Evolutionary conservation across 2,888 invertebrate genomes (phyloP).

Genomic region (Rhagophthalmus giganteus): DNA sequence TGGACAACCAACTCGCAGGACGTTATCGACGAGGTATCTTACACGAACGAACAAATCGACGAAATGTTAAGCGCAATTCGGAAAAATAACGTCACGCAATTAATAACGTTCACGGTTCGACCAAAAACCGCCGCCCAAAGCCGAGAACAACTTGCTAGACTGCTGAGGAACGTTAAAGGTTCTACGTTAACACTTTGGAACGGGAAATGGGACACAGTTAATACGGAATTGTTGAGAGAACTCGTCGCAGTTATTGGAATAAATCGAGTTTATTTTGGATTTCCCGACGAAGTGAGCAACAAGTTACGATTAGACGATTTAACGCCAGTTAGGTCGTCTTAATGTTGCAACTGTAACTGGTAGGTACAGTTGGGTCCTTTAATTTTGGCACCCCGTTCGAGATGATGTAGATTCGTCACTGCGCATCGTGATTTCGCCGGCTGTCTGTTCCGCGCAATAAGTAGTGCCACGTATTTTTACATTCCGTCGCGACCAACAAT

Average conservation of each 20-base stretch:
- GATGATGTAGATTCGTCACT: too few species aligned
- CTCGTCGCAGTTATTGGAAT: slow-evolving; percentile 70
- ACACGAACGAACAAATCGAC: slow-evolving; percentile 66
- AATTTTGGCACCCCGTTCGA: too few species aligned
- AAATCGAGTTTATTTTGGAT: slow-evolving; percentile 74
- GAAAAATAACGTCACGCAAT: slow-evolving; percentile 62
- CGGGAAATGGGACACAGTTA: slow-evolving; percentile 66
- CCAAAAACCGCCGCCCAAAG: slow-evolving; percentile 72
- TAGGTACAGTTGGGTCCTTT: too few species aligned
- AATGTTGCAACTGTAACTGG: too few species aligned
- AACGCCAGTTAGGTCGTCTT: too few species aligned
- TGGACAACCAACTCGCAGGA: slow-evolving; percentile 77
- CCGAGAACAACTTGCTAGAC: slow-evolving; percentile 60
- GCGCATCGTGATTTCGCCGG: too few species aligned
- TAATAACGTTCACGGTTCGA: slow-evolving; percentile 79
- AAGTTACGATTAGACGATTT: slow-evolving; percentile 56
- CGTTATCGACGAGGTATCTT: slow-evolving; percentile 60
- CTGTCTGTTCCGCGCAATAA: too few species aligned
- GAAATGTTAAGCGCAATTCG: slow-evolving; percentile 68
- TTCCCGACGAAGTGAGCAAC: slow-evolving; percentile 65
- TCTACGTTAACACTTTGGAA: slow-evolving; percentile 84
- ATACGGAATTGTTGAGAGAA: slow-evolving; percentile 65
- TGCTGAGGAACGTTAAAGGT: slow-evolving; percentile 61
- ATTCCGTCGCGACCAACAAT: too few species aligned
- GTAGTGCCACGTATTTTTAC: too few species aligned